Percentiles rank a stretch among this genome's conserved stretches.
Evolutionary conservation across 1,140 invertebrate species (phyloP).

Genomic region (Liolophura sinensis): DNA sequence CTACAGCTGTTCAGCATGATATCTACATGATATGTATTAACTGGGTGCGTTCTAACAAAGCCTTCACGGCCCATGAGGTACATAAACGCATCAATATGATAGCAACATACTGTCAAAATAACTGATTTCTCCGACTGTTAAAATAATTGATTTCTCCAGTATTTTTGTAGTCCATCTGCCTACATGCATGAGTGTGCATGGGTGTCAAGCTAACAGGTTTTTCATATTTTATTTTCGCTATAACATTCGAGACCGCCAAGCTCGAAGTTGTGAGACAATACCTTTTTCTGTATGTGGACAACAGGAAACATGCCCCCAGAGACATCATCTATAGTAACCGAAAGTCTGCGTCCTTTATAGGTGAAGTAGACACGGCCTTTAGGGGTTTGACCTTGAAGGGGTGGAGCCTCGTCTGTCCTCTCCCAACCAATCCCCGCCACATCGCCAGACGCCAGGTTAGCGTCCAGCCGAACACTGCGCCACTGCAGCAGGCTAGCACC

Average conservation of each 20-base stretch:
- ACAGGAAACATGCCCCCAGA: conserved; percentile 56
- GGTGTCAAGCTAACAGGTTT: neutral
- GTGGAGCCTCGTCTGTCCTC: conserved; percentile 37
- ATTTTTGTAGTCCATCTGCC: too few relatives aligned
- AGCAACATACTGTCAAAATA: too few relatives aligned
- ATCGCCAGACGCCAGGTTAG: conserved; percentile 50
- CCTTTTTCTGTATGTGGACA: conserved; percentile 60
- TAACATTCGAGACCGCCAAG: neutral
- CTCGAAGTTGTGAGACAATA: conserved; percentile 12
- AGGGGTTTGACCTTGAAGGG: conserved; percentile 29
- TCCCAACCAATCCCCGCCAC: conserved; percentile 60
- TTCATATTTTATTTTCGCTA: neutral
- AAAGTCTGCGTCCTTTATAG: conserved; percentile 48
- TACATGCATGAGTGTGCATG: too few relatives aligned
- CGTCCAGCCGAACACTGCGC: conserved; percentile 56
- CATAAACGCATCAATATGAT: too few relatives aligned
- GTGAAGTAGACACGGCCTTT: conserved; percentile 58
- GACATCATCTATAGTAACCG: conserved; percentile 52
- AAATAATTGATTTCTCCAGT: too few relatives aligned
- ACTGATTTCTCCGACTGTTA: too few relatives aligned
- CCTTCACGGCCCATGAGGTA: too few relatives aligned
- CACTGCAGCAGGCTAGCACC: conserved; percentile 57
- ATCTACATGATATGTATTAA: too few relatives aligned
- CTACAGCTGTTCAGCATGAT: too few relatives aligned
- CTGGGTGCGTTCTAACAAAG: too few relatives aligned